These are phyloP conservation scores for Andrena chrysosceles DNA, from an alignment of 2,888 invertebrate species.

Conservation along the genomic window DNA sequence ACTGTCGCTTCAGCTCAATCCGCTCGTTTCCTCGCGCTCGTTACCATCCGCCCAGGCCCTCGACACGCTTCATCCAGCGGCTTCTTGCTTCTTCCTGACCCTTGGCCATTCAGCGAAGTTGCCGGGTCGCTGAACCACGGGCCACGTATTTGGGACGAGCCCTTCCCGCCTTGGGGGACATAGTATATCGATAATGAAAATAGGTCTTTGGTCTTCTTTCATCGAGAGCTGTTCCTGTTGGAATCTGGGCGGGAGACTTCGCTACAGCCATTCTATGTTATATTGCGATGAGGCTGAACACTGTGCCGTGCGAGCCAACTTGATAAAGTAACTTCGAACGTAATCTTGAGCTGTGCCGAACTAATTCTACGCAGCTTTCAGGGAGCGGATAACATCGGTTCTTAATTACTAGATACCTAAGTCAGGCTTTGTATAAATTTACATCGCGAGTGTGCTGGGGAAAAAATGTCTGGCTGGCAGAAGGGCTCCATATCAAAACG, in stretches of 20 bases:
- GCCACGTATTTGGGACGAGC: constrained; percentile 48
- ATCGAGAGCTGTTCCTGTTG: background rate
- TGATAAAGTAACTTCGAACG: no score
- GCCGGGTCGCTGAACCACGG: constrained; percentile 53
- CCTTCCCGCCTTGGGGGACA: constrained; percentile 28
- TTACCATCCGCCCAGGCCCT: constrained; percentile 46
- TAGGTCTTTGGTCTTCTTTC: constrained; percentile 10
- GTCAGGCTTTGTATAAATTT: no score
- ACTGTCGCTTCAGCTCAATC: constrained; percentile 62
- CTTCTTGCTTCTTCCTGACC: constrained; percentile 66
- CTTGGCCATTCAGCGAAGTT: constrained; percentile 58
- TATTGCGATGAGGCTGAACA: no score
- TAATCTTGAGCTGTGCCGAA: no score
- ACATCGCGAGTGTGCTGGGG: no score
- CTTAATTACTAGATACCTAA: no score
- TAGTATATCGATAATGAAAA: constrained; percentile 20
- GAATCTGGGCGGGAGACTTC: background rate
- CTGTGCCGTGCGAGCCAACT: no score
- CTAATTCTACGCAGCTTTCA: no score
- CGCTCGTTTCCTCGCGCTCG: constrained; percentile 54
- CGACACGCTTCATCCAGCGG: constrained; percentile 40
- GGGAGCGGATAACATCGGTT: no score
- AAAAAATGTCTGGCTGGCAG: no score
- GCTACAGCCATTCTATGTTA: background rate
- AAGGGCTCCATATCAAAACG: no score